Base-by-base conservation (phyloP, 1,140 invertebrate genomes). In the Galendromus occidentalis region DNA sequence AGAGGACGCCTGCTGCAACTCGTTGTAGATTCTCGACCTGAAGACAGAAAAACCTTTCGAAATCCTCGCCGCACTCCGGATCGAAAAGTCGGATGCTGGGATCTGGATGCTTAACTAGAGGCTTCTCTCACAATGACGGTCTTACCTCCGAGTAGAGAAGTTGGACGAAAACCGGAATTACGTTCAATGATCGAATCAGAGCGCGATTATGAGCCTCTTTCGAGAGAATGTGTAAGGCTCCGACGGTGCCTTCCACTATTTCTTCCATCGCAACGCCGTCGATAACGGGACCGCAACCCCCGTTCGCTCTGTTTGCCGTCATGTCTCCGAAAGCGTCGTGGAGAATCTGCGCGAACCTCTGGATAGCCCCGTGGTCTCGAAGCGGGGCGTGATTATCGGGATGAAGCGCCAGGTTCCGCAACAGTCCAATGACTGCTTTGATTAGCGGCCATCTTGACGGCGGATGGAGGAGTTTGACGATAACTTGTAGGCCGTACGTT, bases 11-110 rank as follows among this genome's bases (percentile, higher is more conserved):
- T 1, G 91, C 91, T 41, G 91, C 90, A 7, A 94, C 91, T 68
- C 91, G 85, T 79, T 94, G 90, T 73, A 95, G 93, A 73, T 95
- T 95, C 76, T 95, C 91, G 67, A 95, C 90, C 75, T 94, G 90
- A 72, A 93, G 93, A 77, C 91, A 95, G 42, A 95, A 80, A 70
- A 86, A 74, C 67, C 44, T 17, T 39, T 6, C 9, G 28, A 20
- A 64, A 14, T 17, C 28, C 18, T n/a, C n/a, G n/a, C n/a, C n/a
- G n/a, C n/a, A n/a, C n/a, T n/a, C n/a, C n/a, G n/a, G n/a, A n/a
- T n/a, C n/a, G n/a, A n/a, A n/a, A n/a, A n/a, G n/a, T n/a, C n/a
- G n/a, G n/a, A n/a, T n/a, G n/a, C n/a, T n/a, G n/a, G n/a, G n/a
- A n/a, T n/a, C n/a, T n/a, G n/a, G n/a, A n/a, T n/a, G n/a, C n/a